Evolutionary conservation across 2,888 invertebrate genomes (phyloP), one percentile per base, ranked within the genome.

Genomic region (Caenorhabditis japonica): DNA sequence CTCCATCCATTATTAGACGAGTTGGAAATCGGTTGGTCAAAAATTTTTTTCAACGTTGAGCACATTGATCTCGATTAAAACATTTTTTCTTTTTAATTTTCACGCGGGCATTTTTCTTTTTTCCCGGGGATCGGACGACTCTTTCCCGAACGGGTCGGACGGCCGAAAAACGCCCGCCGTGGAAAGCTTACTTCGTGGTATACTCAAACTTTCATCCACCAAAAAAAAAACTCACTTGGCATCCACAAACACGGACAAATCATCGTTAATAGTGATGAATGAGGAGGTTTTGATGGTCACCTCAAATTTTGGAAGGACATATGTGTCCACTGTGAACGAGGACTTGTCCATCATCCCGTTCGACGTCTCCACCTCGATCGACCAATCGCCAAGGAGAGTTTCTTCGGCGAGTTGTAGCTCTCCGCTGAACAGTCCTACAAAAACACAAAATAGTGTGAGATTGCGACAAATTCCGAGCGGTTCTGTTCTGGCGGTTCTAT

Each of bases 231-330:
- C 88, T 90, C 91, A 94, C 93, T 92, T 93, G 17, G 95, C 93
- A 56, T 92, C 91, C 3, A 97, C 91, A 21, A 93, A 92, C 23
- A 93, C 93, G 19, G 91, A 91, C 49, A 96, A 91, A 74, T 92
- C 91, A 44, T 94, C 94, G 77, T 92, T 92, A 87, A 93, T 93
- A 1, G 94, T 92, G 5, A 92, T 91, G 88, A 94, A 94, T 58
- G 92, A 91, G 0, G 94, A 93, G 33, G 94, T 91, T 77, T 93
- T 92, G 72, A 97, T 92, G 30, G 91, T 91, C 69, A 97, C 93
- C 86, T 95, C 92, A 89, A 95, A 97, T 88, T 95, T 95, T 0
- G 97, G 97, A 79, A 94, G 89, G 60, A 97, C 93, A 88, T 84
- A 86, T 15, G 94, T 94, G 7, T 94, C 94, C 5, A 96, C 93